Evolutionary conservation across 2,113 vertebrate species (phyloP).

Genomic region (Engystomops pustulosus): DNA sequence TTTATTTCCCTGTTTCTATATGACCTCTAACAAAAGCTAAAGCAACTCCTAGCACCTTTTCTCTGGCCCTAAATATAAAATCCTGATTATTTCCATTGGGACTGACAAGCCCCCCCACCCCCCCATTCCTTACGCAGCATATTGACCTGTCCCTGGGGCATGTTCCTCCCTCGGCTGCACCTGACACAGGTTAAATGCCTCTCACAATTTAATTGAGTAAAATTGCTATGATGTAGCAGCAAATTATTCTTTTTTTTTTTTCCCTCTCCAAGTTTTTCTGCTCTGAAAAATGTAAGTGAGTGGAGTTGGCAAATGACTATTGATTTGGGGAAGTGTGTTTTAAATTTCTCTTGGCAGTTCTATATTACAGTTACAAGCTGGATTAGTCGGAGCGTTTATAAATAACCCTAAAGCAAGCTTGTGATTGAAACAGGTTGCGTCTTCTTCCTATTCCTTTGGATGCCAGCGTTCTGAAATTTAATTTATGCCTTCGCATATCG

Average conservation of each 20-base stretch:
- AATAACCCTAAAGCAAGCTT: constrained; percentile 73
- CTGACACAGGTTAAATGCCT: constrained; percentile 53
- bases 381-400: constrained; percentile 74
- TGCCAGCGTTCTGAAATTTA: constrained; percentile 62
- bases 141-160: constrained; percentile 54
- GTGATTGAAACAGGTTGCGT: constrained; percentile 60
- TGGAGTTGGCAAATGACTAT: constrained; percentile 76
- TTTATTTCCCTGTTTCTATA: no score
- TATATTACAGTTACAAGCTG: constrained; percentile 71
- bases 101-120: constrained; percentile 1
- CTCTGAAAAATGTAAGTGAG: constrained; percentile 69
- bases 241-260: constrained; percentile 66
- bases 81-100: constrained; percentile 32
- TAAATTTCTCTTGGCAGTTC: constrained; percentile 74
- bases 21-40: background rate
- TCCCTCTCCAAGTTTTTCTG: constrained; percentile 68
- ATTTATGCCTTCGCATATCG: constrained; percentile 59
- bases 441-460: constrained; percentile 56
- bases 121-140: constrained; percentile 19
- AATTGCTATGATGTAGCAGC: constrained; percentile 61
- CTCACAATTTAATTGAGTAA: constrained; percentile 60
- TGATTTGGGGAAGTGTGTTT: constrained; percentile 73
- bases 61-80: constrained; percentile 1
- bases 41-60: background rate
- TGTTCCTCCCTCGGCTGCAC: constrained; percentile 48